Evolutionary conservation across 53 echinoderm and acorn worm genomes (phyloP), one percentile per base, ranked within the genome.

Genomic region (Holothuria scabra): DNA sequence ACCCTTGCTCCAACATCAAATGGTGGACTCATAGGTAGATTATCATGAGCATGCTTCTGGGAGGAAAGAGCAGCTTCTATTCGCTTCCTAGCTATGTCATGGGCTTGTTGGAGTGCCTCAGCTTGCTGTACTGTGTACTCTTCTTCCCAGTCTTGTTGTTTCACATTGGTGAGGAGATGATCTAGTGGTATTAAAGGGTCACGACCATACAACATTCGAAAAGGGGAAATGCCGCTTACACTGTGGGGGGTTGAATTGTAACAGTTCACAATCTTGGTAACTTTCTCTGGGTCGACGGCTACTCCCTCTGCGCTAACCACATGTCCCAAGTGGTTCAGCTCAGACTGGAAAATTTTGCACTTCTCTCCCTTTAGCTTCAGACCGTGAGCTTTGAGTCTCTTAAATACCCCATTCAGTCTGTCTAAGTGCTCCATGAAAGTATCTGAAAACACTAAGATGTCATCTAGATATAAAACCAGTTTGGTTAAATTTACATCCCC

Each of bases 201-300:
- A 1, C 89, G 33, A 4, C 89, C 89, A 85, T 65, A 85, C 60
- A 85, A 23, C 3, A 85, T 14, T 0, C 79, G 62, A 56, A 61
- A 90, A 28, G 90, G 86, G 18, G 86, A 55, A 20, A 86, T 48
- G 1, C 72, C 76, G 23, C 86, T 90, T 1, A 76, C 28, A 55
- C 86, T 30, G 64, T 90, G n/a, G 21, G 90, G 90, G 1, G 90
- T 90, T 1, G 66, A 79, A 78, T 90, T 90, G 56, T 90, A 90
- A 3, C 85, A 89, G 12, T 79, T 49, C 22, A 24, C 63, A 19
- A 90, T 81, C 35, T 59, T 76, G 22, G 59, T 30, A 13, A 90
- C 72, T 63, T 90, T 90, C 11, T 60, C 86, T 19, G 88, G 76
- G 34, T 88, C 88, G 1, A 88, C 88, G 8, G 83, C 83, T n/a